These are phyloP conservation scores for Spodoptera litura DNA, from an alignment of 1,140 invertebrate species.

Conservation along the genomic window DNA sequence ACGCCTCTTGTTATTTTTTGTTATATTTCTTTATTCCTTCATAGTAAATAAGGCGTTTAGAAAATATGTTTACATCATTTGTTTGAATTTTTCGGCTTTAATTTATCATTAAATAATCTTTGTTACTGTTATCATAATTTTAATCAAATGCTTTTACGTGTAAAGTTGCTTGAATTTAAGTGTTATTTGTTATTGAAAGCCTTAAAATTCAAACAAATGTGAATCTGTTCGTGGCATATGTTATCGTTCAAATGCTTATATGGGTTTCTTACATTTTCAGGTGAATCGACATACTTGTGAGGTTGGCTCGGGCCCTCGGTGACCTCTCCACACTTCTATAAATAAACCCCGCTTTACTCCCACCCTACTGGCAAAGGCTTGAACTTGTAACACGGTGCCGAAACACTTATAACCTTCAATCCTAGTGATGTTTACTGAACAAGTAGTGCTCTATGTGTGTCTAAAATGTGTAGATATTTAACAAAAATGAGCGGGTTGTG, in stretches of 20 bases:
- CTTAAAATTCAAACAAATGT: constrained; percentile 48
- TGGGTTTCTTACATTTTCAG: constrained; percentile 83
- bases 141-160: background rate
- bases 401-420: constrained; percentile 64
- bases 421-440: constrained; percentile 72
- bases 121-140: background rate
- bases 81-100: constrained; percentile 54
- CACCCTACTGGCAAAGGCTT: constrained; percentile 67
- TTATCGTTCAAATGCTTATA: constrained; percentile 64
- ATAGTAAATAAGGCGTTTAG: constrained; percentile 43
- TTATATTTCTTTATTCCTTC: constrained; percentile 4
- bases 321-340: constrained; percentile 66
- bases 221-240: constrained; percentile 59
- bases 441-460: constrained; percentile 80
- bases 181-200: constrained; percentile 23
- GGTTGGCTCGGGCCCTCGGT: constrained; percentile 70
- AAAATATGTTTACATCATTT: constrained; percentile 38
- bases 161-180: constrained; percentile 8
- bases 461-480: constrained; percentile 76
- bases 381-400: constrained; percentile 67
- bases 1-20: constrained; percentile 55
- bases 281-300: constrained; percentile 87
- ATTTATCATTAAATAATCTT: constrained; percentile 25
- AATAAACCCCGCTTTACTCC: constrained; percentile 69
- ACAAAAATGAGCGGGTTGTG: constrained; percentile 69